A percentile compares a stretch with the other conserved stretches of the same genome.
These are phyloP conservation scores for Percopsis omiscomaycus DNA, from an alignment of 2,797 vertebrate genomes.

Conservation along the genomic window DNA sequence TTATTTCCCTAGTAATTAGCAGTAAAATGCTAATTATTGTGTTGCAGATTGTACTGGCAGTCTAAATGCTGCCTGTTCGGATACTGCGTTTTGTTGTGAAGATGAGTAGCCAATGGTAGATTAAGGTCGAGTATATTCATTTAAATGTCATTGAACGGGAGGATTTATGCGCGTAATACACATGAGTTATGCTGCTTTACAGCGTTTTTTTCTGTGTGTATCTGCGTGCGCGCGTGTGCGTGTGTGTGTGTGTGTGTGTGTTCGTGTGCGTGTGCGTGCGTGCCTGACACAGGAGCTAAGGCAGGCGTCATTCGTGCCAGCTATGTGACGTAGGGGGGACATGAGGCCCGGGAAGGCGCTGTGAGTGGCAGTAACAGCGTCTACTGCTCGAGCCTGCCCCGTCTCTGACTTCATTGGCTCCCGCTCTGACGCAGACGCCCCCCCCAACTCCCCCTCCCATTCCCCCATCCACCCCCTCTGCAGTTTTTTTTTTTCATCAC, in stretches of 20 bases:
- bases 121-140: too few species aligned
- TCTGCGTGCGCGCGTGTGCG: slow-evolving; percentile 18
- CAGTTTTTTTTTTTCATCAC: slow-evolving; percentile 40
- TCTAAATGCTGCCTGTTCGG: too few species aligned
- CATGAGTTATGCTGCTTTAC: not conserved
- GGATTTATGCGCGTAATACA: not conserved
- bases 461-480: not conserved
- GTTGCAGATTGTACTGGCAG: too few species aligned
- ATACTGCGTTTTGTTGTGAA: too few species aligned
- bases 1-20: too few species aligned
- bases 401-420: slow-evolving; percentile 80
- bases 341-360: slow-evolving; percentile 66
- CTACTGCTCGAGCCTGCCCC: slow-evolving; percentile 69
- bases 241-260: slow-evolving; percentile 31
- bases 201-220: not conserved
- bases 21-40: too few species aligned
- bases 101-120: too few species aligned
- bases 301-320: slow-evolving; percentile 71
- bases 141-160: not conserved
- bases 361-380: slow-evolving; percentile 78
- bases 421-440: slow-evolving; percentile 78
- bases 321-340: slow-evolving; percentile 70
- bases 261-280: slow-evolving; percentile 17
- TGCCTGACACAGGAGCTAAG: slow-evolving; percentile 41
- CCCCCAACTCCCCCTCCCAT: slow-evolving; percentile 31